Base-by-base conservation (phyloP, 2,113 vertebrate genomes). In the Macaca nemestrina region DNA sequence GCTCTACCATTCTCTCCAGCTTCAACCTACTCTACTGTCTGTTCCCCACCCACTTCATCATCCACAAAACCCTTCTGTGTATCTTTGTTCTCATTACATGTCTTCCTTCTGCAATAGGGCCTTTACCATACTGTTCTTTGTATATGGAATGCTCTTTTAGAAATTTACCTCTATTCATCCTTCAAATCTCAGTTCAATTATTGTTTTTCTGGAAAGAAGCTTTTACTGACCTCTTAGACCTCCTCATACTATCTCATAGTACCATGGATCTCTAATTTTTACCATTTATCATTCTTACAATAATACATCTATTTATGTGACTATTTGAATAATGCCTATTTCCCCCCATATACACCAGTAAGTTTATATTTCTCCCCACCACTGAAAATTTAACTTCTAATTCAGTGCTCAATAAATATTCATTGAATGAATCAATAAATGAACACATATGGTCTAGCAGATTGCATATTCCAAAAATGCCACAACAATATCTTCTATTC, bases 381-480 rank as follows among this genome's bases (percentile, higher is more conserved):
- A 59, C 25, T 91, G 27, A 80, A 85, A 59, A 55, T 38, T 87
- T 75, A 87, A 73, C 55, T 61, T 14, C n/a, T 94, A 84, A 93
- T 67, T 92, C 75, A 88, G 30, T 85, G 57, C 32, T 82, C 35
- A 88, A 22, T 73, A 90, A 84, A 52, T 68, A 85, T 73, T 83
- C 64, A 38, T 67, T 90, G 38, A 90, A 55, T 94, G 48, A 83
- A 72, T 76, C 61, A 30, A 68, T 68, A 35, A 68, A 68, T 68
- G 30, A 67, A 38, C 30, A 76, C 17, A 45, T 72, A 70, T 8
- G 25, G 30, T 67, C 16, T 76, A 75, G 6, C 12, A 88, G 57
- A 50, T 8, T 91, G 23, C 80, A 78, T 55, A 96, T 93, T 59
- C 55, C 38, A 89, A 96, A 95, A 93, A 22, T 76, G 3, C n/a